These are phyloP conservation scores for Tenualosa thibaudeaui DNA, from an alignment of 2,797 vertebrate species.

Conservation along the genomic window DNA sequence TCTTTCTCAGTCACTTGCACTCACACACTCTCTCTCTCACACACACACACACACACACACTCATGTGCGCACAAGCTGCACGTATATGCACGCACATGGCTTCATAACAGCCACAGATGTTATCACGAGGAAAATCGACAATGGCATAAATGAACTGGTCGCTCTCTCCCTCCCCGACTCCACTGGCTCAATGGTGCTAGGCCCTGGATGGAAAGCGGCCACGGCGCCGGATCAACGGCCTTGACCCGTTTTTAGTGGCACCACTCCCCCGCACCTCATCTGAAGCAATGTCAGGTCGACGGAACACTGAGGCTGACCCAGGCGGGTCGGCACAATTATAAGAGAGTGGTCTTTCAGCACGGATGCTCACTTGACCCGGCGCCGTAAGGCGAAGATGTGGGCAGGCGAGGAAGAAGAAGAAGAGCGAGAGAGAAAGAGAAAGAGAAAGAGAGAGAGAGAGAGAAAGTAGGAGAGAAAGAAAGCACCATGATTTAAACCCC, in stretches of 20 bases:
- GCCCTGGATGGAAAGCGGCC: not conserved
- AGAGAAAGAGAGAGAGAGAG: conserved; percentile 54
- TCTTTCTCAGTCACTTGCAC: not conserved
- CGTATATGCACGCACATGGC: not conserved
- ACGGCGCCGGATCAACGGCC: conserved; percentile 64
- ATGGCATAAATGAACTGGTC: conserved; percentile 35
- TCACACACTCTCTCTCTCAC: not conserved
- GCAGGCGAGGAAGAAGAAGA: conserved; percentile 22
- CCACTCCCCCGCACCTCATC: conserved; percentile 63
- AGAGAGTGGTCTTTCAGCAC: conserved; percentile 78
- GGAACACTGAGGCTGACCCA: conserved; percentile 70
- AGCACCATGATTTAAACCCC: conserved; percentile 89
- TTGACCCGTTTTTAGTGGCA: conserved; percentile 65
- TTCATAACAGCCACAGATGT: conserved; percentile 1
- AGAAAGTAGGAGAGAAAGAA: not conserved
- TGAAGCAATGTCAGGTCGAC: conserved; percentile 60
- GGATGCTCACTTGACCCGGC: conserved; percentile 90
- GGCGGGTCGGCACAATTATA: conserved; percentile 73
- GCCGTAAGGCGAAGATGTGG: conserved; percentile 76
- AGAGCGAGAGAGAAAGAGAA: conserved; percentile 46
- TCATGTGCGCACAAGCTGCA: not conserved
- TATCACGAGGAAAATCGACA: conserved; percentile 39
- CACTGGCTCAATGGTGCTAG: not conserved
- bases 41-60: conserved; percentile 6
- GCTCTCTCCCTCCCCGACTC: not conserved